phyloP scores from a whole-genome alignment of 1,140 invertebrate species.

The Oppia nitens region DNA sequence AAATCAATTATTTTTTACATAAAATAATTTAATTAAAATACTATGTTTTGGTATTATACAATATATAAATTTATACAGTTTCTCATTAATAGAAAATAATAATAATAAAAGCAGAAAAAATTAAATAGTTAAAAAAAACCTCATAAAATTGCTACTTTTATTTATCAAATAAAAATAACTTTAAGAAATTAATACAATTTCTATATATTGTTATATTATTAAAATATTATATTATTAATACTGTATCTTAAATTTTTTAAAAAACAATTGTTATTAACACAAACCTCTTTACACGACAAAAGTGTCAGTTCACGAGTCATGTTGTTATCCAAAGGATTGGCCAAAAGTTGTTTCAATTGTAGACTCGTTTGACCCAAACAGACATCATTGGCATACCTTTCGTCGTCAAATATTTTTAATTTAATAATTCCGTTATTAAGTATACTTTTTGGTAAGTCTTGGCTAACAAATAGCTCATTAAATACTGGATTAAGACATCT shows the following conservation, averaged over 20 bases:
- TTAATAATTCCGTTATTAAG: constrained; percentile 20
- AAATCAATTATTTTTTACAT: no score
- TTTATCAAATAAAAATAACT: no score
- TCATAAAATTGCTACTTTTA: no score
- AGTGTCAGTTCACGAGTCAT: no score
- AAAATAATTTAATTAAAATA: no score
- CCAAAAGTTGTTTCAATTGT: constrained; percentile 16
- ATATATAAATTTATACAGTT: no score
- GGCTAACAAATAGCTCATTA: constrained; percentile 19
- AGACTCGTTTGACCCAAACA: constrained; percentile 21
- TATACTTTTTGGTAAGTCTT: constrained; percentile 18
- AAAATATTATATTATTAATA: constrained; percentile 18
- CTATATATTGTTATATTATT: no score
- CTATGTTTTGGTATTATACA: no score
- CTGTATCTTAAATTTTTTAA: background rate
- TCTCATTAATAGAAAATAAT: no score
- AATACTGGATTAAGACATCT: constrained; percentile 21
- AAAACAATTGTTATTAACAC: background rate
- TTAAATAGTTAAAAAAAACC: no score
- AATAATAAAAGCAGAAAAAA: no score
- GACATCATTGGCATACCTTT: constrained; percentile 24
- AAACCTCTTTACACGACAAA: constrained; percentile 1
- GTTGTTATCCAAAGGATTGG: background rate
- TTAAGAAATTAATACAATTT: no score
- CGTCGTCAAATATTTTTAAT: constrained; percentile 21